Conservation (phyloP, 2,797 vertebrate genomes). For the Ctenosaura bakeri region DNA sequence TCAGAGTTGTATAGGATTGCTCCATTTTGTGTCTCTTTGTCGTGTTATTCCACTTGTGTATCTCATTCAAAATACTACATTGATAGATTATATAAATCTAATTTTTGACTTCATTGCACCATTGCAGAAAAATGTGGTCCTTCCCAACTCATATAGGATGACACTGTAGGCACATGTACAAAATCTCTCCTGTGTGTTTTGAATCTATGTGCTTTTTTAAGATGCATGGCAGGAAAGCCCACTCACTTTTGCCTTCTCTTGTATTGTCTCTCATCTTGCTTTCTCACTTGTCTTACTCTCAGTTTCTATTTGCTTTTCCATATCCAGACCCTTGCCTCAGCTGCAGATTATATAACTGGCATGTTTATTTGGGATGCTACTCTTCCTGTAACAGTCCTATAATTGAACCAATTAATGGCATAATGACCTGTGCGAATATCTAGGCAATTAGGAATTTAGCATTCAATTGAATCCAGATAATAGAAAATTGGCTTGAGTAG, state of each 20-base stretch:
- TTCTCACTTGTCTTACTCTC: not conserved
- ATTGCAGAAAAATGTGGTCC: not conserved
- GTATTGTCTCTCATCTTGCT: not conserved
- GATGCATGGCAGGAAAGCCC: not conserved
- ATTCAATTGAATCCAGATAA: slow-evolving; percentile 43
- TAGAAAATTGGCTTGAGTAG: slow-evolving; percentile 19
- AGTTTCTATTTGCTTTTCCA: not conserved
- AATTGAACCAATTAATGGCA: slow-evolving; percentile 39
- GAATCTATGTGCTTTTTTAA: not conserved
- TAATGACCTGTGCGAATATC: slow-evolving; percentile 15
- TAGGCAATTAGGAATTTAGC: slow-evolving; percentile 3
- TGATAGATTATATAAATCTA: not conserved
- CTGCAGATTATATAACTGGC: not conserved
- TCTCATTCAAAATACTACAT: not conserved
- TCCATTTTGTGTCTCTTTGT: not conserved
- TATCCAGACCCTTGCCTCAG: not conserved
- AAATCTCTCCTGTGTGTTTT: not conserved
- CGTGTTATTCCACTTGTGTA: not conserved
- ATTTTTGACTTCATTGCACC: not conserved
- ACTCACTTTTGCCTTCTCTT: not conserved
- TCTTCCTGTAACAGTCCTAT: slow-evolving; percentile 4
- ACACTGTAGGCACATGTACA: not conserved
- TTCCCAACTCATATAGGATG: no score
- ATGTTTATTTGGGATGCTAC: slow-evolving; percentile 5
- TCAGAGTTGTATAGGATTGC: not conserved